Evolutionary conservation across 2,113 vertebrate species (phyloP).

Genomic region (Syngnathus floridae): DNA sequence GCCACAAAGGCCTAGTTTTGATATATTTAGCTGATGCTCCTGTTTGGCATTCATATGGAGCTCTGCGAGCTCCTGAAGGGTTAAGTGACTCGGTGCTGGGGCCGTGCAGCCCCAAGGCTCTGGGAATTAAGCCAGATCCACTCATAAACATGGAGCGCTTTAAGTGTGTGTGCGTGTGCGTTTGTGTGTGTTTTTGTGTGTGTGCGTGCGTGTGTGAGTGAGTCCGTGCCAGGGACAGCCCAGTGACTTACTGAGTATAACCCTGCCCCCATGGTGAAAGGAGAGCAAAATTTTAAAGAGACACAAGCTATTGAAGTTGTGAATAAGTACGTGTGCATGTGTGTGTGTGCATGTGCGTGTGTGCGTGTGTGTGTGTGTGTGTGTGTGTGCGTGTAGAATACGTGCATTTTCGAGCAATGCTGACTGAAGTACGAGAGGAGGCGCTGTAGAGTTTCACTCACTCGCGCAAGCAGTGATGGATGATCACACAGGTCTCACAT

Average conservation of each 20-base stretch:
- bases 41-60: conserved; percentile 43
- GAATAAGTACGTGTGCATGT: neutral
- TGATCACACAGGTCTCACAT: conserved; percentile 59
- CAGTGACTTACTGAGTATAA: conserved; percentile 72
- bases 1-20: conserved; percentile 23
- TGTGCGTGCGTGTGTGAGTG: conserved; percentile 19
- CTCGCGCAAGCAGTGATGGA: conserved; percentile 36
- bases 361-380: conserved; percentile 3
- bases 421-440: conserved; percentile 45
- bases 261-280: conserved; percentile 63
- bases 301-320: conserved; percentile 38
- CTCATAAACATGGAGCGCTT: conserved; percentile 71
- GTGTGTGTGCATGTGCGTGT: no score
- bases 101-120: conserved; percentile 58
- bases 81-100: conserved; percentile 61
- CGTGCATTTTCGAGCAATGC: conserved; percentile 9
- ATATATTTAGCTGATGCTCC: conserved; percentile 22
- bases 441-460: conserved; percentile 53
- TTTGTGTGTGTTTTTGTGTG: conserved; percentile 13
- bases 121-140: conserved; percentile 65
- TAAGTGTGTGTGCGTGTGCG: conserved; percentile 35
- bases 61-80: conserved; percentile 56
- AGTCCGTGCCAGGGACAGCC: conserved; percentile 74
- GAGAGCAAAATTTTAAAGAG: conserved; percentile 69
- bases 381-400: neutral